phyloP scores from a whole-genome alignment of 2,888 invertebrate species.

The Andrena praecox region DNA sequence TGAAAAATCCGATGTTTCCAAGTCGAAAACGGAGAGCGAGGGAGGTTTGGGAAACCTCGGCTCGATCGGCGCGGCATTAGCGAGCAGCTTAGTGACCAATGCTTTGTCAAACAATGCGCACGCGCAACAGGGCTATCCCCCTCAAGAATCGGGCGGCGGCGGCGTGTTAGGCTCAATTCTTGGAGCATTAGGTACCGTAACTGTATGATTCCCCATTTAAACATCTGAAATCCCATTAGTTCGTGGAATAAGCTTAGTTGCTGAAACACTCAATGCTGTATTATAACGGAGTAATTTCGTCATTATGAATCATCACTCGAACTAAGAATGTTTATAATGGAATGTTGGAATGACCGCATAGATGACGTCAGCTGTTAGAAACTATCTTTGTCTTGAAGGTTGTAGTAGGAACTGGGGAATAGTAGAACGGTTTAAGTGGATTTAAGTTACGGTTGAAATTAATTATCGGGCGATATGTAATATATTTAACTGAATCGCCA shows the following conservation, averaged over 20 bases:
- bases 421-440: conserved; percentile 1
- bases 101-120: conserved; percentile 74
- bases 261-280: too few relatives aligned
- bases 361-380: conserved; percentile 65
- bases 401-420: conserved; percentile 32
- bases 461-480: too few relatives aligned
- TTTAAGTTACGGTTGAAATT: not conserved
- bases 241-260: not conserved
- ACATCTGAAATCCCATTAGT: not conserved
- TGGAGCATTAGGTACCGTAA: conserved; percentile 79
- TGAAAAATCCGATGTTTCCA: conserved; percentile 77
- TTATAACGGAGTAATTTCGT: conserved; percentile 4
- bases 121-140: conserved; percentile 79
- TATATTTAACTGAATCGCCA: not conserved
- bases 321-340: conserved; percentile 6
- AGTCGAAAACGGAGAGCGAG: conserved; percentile 77
- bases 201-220: not conserved
- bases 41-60: conserved; percentile 79
- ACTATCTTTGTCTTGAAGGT: conserved; percentile 61
- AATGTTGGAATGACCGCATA: conserved; percentile 42
- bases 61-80: conserved; percentile 81
- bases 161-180: conserved; percentile 81
- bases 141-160: conserved; percentile 72
- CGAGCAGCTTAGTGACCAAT: conserved; percentile 80
- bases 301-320: conserved; percentile 33